A percentile compares a stretch with the other conserved stretches of the same genome.
phyloP scores from a whole-genome alignment of 2,113 vertebrate genomes.

The Tyto alba region DNA sequence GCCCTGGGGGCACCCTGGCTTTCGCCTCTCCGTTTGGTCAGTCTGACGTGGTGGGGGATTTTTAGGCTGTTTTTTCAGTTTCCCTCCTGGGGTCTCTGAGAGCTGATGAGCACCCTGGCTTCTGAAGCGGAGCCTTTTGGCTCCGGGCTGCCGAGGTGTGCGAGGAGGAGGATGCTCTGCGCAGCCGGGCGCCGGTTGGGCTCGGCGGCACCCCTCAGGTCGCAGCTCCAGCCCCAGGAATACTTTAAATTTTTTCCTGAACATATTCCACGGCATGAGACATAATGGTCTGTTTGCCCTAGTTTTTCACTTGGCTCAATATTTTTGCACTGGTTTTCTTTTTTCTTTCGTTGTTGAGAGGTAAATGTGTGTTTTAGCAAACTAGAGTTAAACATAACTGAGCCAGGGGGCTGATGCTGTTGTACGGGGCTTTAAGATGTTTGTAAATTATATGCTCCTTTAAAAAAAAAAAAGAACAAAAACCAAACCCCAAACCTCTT shows the following conservation, averaged over 20 bases:
- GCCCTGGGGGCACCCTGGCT: background rate
- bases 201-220: background rate
- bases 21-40: fast-evolving
- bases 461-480: no score
- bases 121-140: background rate
- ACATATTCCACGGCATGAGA: fast-evolving
- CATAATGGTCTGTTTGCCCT: fast-evolving
- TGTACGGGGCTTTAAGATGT: background rate
- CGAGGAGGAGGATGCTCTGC: background rate
- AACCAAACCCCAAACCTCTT: background rate
- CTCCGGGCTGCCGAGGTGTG: background rate
- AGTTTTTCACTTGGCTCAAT: background rate
- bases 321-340: background rate
- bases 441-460: background rate
- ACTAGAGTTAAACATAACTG: background rate
- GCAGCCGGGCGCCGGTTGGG: fast-evolving
- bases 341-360: background rate
- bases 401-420: background rate
- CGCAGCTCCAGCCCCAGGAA: background rate
- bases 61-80: background rate
- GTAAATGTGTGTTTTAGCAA: background rate
- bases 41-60: fast-evolving
- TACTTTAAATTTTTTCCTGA: background rate
- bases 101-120: fast-evolving
- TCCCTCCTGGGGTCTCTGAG: background rate